These are phyloP conservation scores for Myrmecobius fasciatus DNA, from an alignment of 2,113 vertebrate genomes.

Conservation along the genomic window DNA sequence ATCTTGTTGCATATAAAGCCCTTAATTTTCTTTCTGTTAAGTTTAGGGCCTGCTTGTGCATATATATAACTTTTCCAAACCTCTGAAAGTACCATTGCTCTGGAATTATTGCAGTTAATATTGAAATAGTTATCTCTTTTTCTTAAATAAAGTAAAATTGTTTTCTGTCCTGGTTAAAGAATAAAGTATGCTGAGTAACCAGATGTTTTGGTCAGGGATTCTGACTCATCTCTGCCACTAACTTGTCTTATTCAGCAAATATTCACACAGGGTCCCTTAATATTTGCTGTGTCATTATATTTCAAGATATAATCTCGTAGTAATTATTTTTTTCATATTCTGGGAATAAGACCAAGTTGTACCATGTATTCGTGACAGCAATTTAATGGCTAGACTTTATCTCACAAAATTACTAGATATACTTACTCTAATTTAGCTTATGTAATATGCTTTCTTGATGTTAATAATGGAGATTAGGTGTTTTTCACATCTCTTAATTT, in stretches of 20 bases:
- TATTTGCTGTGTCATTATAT: not conserved
- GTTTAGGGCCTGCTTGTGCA: not conserved
- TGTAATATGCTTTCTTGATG: not conserved
- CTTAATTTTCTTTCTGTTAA: not conserved
- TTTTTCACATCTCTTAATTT: constrained; percentile 28
- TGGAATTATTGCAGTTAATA: not conserved
- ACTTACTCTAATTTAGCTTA: not conserved
- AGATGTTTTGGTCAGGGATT: not conserved
- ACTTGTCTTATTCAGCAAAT: not conserved
- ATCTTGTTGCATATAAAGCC: not conserved
- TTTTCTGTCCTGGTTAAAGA: not conserved
- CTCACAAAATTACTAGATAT: too few species aligned
- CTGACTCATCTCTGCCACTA: not conserved
- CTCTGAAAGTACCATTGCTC: not conserved
- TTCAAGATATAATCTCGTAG: not conserved
- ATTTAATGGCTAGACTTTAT: not conserved
- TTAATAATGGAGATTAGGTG: not conserved
- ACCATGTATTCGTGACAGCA: not conserved
- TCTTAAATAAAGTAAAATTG: not conserved
- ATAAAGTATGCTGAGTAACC: not conserved
- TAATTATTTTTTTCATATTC: not conserved
- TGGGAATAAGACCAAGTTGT: not conserved
- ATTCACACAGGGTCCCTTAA: not conserved
- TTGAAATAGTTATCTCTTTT: not conserved
- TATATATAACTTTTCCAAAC: not conserved